These are phyloP conservation scores for Lucilia sericata DNA, from an alignment of 1,140 invertebrate genomes.

Conservation along the genomic window DNA sequence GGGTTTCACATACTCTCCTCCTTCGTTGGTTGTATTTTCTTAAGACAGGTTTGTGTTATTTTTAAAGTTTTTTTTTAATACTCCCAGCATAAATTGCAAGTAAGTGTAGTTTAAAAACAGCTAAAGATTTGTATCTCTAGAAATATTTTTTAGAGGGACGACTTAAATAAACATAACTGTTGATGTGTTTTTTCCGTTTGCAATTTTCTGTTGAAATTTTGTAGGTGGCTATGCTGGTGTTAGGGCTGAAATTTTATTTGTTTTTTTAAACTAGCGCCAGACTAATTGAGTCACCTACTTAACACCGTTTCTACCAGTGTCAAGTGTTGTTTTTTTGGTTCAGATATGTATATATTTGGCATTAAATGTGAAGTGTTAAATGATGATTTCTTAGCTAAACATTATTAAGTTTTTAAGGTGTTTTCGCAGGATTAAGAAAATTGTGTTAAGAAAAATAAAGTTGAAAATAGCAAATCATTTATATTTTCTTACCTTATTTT, in stretches of 20 bases:
- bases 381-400: not conserved
- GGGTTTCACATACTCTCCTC: too few relatives aligned
- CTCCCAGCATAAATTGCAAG: not conserved
- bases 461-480: not conserved
- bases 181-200: not conserved
- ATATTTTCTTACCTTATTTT: not conserved
- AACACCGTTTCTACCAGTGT: not conserved
- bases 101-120: not conserved
- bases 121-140: not conserved
- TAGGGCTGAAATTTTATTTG: not conserved
- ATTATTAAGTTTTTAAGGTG: not conserved
- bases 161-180: not conserved
- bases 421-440: not conserved
- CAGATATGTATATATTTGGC: not conserved
- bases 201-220: not conserved
- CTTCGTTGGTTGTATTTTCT: not conserved
- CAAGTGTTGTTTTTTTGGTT: not conserved
- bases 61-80: not conserved
- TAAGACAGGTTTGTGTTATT: not conserved
- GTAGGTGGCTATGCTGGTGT: not conserved
- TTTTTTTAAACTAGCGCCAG: slow-evolving; percentile 17
- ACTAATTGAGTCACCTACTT: slow-evolving; percentile 23
- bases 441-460: too few relatives aligned
- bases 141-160: not conserved
- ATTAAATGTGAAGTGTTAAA: not conserved